A percentile compares a stretch with the other conserved stretches of the same genome.
These are phyloP conservation scores for Holotrichia oblita DNA, from an alignment of 1,140 invertebrate genomes.

Conservation along the genomic window DNA sequence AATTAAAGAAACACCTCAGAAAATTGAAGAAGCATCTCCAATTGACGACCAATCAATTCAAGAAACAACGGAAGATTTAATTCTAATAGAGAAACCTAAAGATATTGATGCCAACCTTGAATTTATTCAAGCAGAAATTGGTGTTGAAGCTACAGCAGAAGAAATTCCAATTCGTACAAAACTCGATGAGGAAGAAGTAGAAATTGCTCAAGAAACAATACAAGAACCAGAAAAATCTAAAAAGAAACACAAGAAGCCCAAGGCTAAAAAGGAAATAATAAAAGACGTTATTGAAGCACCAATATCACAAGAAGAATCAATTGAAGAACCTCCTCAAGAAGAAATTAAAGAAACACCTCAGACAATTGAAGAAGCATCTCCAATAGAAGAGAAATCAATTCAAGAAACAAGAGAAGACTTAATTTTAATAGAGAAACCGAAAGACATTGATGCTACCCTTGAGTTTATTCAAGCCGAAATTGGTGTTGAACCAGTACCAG, in stretches of 20 bases:
- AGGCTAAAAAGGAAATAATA: too few species aligned
- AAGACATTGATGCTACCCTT: neutral
- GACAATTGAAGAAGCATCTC: constrained; percentile 15
- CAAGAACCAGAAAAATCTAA: too few species aligned
- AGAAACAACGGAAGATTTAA: constrained; percentile 27
- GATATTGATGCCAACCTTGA: neutral
- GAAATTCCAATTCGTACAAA: too few species aligned
- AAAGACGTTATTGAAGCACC: too few species aligned
- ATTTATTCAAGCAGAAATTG: neutral
- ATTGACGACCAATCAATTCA: neutral
- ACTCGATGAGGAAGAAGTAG: neutral
- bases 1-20: too few species aligned
- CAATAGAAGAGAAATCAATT: neutral
- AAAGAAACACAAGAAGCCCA: too few species aligned
- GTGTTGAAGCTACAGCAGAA: neutral
- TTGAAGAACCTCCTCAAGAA: neutral
- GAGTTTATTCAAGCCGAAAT: neutral
- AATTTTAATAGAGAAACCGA: neutral
- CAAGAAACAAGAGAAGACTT: too few species aligned
- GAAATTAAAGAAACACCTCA: neutral
- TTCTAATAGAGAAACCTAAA: constrained; percentile 40
- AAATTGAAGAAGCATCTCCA: neutral
- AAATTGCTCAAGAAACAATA: too few species aligned
- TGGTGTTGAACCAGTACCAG: neutral
- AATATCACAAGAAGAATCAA: neutral